These are phyloP conservation scores for Chromoteleia sp. DNA, from an alignment of 2,888 invertebrate genomes.

Conservation along the genomic window DNA sequence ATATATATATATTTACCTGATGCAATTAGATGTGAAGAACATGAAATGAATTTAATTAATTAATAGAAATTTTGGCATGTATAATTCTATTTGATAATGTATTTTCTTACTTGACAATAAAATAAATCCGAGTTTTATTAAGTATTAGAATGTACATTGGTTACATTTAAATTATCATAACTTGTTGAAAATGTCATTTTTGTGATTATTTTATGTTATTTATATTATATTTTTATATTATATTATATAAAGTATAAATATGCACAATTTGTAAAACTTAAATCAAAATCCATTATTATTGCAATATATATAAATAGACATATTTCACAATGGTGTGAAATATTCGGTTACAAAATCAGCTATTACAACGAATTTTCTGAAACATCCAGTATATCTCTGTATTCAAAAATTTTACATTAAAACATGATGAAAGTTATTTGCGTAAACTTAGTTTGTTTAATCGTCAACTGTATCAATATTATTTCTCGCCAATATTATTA, in stretches of 20 bases:
- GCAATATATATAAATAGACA: no score
- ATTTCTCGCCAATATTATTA: no score
- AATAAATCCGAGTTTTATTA: constrained; percentile 5
- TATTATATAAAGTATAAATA: no score
- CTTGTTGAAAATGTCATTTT: constrained; percentile 24
- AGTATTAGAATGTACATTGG: constrained; percentile 7
- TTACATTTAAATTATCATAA: constrained; percentile 25
- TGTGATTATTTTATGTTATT: background rate
- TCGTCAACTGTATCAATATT: no score
- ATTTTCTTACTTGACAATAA: constrained; percentile 10
- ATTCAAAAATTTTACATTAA: no score
- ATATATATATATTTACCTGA: no score
- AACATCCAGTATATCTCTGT: no score
- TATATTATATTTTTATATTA: no score
- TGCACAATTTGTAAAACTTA: background rate
- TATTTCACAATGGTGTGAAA: no score
- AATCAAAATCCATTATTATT: no score
- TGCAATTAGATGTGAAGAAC: constrained; percentile 14
- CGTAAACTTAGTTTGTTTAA: no score
- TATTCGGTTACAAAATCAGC: constrained; percentile 7
- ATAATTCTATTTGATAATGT: constrained; percentile 37
- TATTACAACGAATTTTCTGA: background rate
- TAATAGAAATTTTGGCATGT: constrained; percentile 61
- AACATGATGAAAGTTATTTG: no score
- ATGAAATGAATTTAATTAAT: constrained; percentile 45